phyloP scores from a whole-genome alignment of 2,888 invertebrate genomes.

The Mesoligia furuncula region DNA sequence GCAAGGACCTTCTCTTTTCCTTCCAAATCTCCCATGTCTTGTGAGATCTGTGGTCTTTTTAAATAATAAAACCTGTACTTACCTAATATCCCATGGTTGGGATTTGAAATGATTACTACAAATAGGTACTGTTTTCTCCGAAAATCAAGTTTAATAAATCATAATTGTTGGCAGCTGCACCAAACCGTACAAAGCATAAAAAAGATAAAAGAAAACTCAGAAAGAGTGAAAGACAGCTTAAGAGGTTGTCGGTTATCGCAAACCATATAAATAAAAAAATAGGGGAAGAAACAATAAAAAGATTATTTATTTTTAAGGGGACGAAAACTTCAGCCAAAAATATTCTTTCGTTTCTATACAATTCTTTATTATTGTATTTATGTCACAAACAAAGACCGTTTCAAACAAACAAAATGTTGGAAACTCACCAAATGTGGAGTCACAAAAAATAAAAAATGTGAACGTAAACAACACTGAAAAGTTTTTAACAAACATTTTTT shows the following conservation, averaged over 20 bases:
- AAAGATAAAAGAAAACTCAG: neutral
- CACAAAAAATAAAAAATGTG: conserved; percentile 48
- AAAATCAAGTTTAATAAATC: neutral
- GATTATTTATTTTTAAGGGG: neutral
- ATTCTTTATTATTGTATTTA: neutral
- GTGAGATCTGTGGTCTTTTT: no score
- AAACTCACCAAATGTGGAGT: conserved; percentile 63
- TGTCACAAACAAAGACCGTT: neutral
- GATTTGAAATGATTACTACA: neutral
- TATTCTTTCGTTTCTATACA: neutral
- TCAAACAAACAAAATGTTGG: conserved; percentile 32
- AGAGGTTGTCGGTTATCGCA: neutral
- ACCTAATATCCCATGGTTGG: neutral
- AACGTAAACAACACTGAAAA: conserved; percentile 44
- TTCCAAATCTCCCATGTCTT: no score
- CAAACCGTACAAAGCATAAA: neutral
- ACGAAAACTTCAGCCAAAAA: neutral
- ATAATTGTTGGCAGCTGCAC: neutral
- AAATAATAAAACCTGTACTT: neutral
- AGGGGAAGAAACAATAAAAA: conserved; percentile 5
- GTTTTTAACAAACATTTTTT: conserved; percentile 56
- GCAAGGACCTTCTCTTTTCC: neutral
- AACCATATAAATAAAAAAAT: conserved; percentile 22
- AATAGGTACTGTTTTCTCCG: neutral
- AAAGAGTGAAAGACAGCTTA: neutral